Percentiles rank a stretch among this genome's conserved stretches.
These are phyloP conservation scores for Mobula birostris DNA, from an alignment of 2,113 vertebrate genomes.

Conservation along the genomic window DNA sequence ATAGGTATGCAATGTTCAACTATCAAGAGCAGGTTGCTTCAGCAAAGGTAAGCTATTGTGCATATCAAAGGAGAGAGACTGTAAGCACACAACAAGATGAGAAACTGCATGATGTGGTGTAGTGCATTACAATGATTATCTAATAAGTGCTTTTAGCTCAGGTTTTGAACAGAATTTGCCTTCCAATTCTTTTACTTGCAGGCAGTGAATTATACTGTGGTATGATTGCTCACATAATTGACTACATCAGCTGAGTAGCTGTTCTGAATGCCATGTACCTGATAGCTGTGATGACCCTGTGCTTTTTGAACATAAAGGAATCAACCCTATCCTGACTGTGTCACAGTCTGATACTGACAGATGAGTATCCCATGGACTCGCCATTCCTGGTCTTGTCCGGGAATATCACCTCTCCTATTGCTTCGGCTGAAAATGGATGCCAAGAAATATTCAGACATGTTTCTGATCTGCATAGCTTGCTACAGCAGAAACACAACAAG, in stretches of 20 bases:
- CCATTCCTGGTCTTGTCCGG: not conserved
- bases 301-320: not conserved
- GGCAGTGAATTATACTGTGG: not conserved
- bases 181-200: not conserved
- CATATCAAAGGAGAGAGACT: not conserved
- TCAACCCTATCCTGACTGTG: not conserved
- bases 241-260: not conserved
- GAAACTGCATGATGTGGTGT: not conserved
- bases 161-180: no score
- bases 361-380: not conserved
- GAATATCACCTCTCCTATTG: not conserved
- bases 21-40: not conserved
- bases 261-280: not conserved
- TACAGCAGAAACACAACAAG: not conserved
- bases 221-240: not conserved
- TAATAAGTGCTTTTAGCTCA: constrained; percentile 1
- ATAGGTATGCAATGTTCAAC: not conserved
- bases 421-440: not conserved
- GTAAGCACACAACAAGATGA: not conserved
- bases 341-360: not conserved
- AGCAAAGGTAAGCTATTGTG: constrained; percentile 6
- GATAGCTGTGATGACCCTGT: not conserved
- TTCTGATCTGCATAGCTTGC: not conserved
- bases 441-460: not conserved
- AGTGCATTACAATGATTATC: not conserved